Evolutionary conservation across 37 sponge, comb jelly and placozoan genomes (phyloP).

Genomic region (Dysidea cf. avara): DNA sequence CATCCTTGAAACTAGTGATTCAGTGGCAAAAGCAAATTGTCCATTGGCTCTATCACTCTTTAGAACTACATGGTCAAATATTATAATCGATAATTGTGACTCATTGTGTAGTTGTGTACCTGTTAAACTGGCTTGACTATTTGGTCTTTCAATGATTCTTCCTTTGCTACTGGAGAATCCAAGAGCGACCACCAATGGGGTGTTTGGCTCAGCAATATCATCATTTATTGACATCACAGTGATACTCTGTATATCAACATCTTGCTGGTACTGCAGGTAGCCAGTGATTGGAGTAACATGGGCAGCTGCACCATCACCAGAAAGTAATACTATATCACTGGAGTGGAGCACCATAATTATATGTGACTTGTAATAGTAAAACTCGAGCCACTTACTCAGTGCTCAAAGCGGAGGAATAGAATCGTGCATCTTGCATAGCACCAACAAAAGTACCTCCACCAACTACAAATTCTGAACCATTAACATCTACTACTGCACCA

Average conservation of each 20-base stretch:
- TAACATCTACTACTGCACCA: too few relatives aligned
- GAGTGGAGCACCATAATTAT: neutral
- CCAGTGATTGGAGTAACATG: constrained; percentile 50
- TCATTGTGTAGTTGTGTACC: too few relatives aligned
- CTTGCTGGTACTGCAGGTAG: constrained; percentile 14
- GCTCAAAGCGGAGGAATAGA: constrained; percentile 44
- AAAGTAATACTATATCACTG: constrained; percentile 35
- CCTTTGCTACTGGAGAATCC: constrained; percentile 37
- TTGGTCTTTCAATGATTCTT: constrained; percentile 7
- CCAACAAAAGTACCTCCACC: constrained; percentile 53
- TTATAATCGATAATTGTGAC: too few relatives aligned
- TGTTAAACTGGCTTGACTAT: constrained; percentile 22
- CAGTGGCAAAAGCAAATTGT: constrained; percentile 64
- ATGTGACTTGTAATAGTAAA: neutral
- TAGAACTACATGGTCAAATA: constrained; percentile 13
- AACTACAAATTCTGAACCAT: too few relatives aligned
- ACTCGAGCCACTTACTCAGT: constrained; percentile 30
- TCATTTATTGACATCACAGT: constrained; percentile 57
- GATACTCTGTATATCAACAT: neutral
- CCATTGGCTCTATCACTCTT: constrained; percentile 80
- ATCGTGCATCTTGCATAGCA: constrained; percentile 70
- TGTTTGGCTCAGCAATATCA: constrained; percentile 58
- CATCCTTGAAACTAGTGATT: neutral
- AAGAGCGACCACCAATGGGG: constrained; percentile 43
- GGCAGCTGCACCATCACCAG: constrained; percentile 9